phyloP scores from a whole-genome alignment of 1,140 invertebrate genomes.

The Listronotus oregonensis region DNA sequence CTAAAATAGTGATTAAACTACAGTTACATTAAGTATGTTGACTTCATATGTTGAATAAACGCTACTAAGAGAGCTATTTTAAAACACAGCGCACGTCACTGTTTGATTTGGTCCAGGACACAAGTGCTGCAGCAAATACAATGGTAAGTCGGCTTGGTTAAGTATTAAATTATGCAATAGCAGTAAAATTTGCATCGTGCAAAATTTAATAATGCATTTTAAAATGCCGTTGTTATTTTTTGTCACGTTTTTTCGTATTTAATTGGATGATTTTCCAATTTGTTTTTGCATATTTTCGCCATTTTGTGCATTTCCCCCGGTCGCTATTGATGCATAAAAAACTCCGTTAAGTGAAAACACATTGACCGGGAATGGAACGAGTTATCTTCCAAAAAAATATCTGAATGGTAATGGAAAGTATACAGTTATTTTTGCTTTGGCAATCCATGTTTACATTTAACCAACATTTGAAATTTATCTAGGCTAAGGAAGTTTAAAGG shows the following conservation, averaged over 20 bases:
- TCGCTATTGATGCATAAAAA: slow-evolving; percentile 12
- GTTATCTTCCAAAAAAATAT: background rate
- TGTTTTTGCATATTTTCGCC: slow-evolving; percentile 30
- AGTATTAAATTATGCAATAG: slow-evolving; percentile 37
- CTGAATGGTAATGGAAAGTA: too few species aligned
- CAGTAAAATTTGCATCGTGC: slow-evolving; percentile 34
- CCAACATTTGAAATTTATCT: too few species aligned
- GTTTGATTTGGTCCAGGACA: slow-evolving; percentile 12
- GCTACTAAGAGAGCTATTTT: background rate
- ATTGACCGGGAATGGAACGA: slow-evolving; percentile 1
- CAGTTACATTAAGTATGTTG: too few species aligned
- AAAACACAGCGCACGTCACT: slow-evolving; percentile 15
- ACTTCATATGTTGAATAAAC: too few species aligned
- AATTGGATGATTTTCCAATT: slow-evolving; percentile 27
- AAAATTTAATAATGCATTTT: slow-evolving; percentile 33
- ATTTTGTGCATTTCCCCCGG: slow-evolving; percentile 10
- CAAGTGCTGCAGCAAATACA: slow-evolving; percentile 21
- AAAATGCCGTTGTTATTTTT: slow-evolving; percentile 25
- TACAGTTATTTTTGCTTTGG: too few species aligned
- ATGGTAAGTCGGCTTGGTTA: slow-evolving; percentile 25
- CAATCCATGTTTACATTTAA: too few species aligned
- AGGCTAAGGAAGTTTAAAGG: too few species aligned
- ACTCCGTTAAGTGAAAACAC: slow-evolving; percentile 24
- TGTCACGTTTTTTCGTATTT: slow-evolving; percentile 27
- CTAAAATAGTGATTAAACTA: too few species aligned